Conservation (phyloP, 1,140 invertebrate species). For the Aradophagus sp. region DNA sequence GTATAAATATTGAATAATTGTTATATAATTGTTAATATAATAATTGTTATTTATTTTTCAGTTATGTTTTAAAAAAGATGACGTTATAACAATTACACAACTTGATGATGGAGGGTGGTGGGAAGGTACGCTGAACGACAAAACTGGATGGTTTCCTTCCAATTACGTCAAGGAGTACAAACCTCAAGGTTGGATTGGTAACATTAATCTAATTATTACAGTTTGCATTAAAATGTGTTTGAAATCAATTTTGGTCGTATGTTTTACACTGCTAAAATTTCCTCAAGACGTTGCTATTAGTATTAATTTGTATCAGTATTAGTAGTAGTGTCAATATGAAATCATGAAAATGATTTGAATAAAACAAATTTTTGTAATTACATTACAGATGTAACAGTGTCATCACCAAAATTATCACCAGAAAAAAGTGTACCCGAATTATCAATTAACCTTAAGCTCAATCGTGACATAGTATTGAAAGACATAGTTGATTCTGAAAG, state of each 20-base stretch:
- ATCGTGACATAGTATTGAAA: slow-evolving; percentile 89
- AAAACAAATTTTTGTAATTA: too few species aligned
- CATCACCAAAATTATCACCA: slow-evolving; percentile 77
- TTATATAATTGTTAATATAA: too few species aligned
- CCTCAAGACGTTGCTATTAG: too few species aligned
- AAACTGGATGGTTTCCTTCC: slow-evolving; percentile 98
- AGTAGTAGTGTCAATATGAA: too few species aligned
- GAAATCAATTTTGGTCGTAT: too few species aligned
- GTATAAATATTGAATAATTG: too few species aligned
- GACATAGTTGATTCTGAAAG: slow-evolving; percentile 95
- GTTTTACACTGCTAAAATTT: too few species aligned
- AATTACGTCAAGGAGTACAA: slow-evolving; percentile 96
- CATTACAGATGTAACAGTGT: slow-evolving; percentile 73
- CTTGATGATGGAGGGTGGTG: slow-evolving; percentile 95
- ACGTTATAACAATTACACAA: slow-evolving; percentile 94
- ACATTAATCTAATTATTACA: too few species aligned
- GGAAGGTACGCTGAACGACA: slow-evolving; percentile 96
- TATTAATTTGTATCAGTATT: too few species aligned
- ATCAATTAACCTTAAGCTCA: slow-evolving; percentile 78
- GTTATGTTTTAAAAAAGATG: slow-evolving; percentile 96
- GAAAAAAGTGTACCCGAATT: slow-evolving; percentile 77
- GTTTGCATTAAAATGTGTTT: too few species aligned
- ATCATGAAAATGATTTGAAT: too few species aligned
- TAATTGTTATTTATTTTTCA: slow-evolving; percentile 67
- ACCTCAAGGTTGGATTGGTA: slow-evolving; percentile 63